A percentile compares a stretch with the other conserved stretches of the same genome.
Evolutionary conservation across 2,113 vertebrate genomes (phyloP).

Genomic region (Cynopterus brachyotis): DNA sequence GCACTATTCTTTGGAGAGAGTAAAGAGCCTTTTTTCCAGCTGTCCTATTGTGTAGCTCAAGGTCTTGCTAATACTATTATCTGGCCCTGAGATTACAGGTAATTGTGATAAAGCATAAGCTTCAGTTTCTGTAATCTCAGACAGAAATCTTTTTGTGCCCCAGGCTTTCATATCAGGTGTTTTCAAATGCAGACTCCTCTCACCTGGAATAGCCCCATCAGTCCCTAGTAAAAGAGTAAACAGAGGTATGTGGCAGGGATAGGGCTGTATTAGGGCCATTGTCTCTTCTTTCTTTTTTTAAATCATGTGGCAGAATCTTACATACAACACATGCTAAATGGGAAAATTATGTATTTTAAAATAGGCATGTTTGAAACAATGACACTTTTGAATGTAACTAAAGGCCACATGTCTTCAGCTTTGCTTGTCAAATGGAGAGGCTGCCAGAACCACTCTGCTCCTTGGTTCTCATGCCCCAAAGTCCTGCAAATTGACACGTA

Average conservation of each 20-base stretch:
- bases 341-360: slow-evolving; percentile 74
- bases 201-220: slow-evolving; percentile 44
- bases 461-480: slow-evolving; percentile 72
- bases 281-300: neutral
- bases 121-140: slow-evolving; percentile 75
- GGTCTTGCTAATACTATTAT: slow-evolving; percentile 74
- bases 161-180: slow-evolving; percentile 65
- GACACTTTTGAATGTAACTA: slow-evolving; percentile 66
- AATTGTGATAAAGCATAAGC: slow-evolving; percentile 76
- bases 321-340: slow-evolving; percentile 48
- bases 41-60: slow-evolving; percentile 71
- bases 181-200: slow-evolving; percentile 59
- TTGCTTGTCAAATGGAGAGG: slow-evolving; percentile 63
- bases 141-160: slow-evolving; percentile 70
- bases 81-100: slow-evolving; percentile 74
- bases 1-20: slow-evolving; percentile 58
- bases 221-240: neutral
- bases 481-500: slow-evolving; percentile 69
- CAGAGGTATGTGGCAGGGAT: neutral
- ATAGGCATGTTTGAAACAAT: slow-evolving; percentile 71
- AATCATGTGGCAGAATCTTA: slow-evolving; percentile 42
- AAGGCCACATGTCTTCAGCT: slow-evolving; percentile 70
- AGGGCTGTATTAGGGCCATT: neutral
- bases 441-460: slow-evolving; percentile 69
- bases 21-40: slow-evolving; percentile 72